Evolutionary conservation across 2,888 invertebrate species (phyloP).

Genomic region (Aplocera efformata): DNA sequence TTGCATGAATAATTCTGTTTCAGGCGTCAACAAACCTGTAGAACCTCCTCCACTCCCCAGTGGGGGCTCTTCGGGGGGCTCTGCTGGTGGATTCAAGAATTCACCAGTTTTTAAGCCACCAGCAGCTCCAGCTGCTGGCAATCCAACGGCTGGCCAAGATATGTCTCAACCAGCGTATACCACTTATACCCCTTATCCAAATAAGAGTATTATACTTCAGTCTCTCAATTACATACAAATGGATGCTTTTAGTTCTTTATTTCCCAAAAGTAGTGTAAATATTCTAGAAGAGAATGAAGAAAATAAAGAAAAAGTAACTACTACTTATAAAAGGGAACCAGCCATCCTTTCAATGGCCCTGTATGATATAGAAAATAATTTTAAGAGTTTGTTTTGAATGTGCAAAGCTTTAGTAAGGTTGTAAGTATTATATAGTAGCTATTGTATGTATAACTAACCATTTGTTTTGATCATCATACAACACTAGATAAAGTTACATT

Average conservation of each 20-base stretch:
- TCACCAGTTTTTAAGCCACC: no score
- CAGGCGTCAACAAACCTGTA: slow-evolving; percentile 20
- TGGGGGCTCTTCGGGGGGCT: slow-evolving; percentile 5
- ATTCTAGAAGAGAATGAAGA: slow-evolving; percentile 26
- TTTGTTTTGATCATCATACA: slow-evolving; percentile 26
- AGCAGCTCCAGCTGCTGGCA: slow-evolving; percentile 23
- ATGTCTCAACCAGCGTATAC: slow-evolving; percentile 4
- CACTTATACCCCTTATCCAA: slow-evolving; percentile 62
- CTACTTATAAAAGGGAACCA: slow-evolving; percentile 43
- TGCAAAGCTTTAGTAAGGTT: slow-evolving; percentile 19
- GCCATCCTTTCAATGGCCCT: slow-evolving; percentile 61
- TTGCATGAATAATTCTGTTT: not conserved
- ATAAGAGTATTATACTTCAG: slow-evolving; percentile 65
- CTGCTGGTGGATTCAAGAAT: no score
- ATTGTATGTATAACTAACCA: slow-evolving; percentile 15
- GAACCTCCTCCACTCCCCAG: slow-evolving; percentile 6
- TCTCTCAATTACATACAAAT: slow-evolving; percentile 75
- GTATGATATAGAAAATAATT: slow-evolving; percentile 66
- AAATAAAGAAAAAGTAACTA: slow-evolving; percentile 35
- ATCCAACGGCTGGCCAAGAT: slow-evolving; percentile 3
- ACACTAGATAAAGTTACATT: slow-evolving; percentile 18
- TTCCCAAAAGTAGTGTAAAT: slow-evolving; percentile 40
- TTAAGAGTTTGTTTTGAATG: slow-evolving; percentile 68
- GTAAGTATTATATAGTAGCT: slow-evolving; percentile 10
- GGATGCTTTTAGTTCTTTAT: slow-evolving; percentile 70